Percentiles rank a stretch among this genome's conserved stretches.
Conservation (phyloP, 1,140 invertebrate species). For the Meloidogyne hapla region DNA sequence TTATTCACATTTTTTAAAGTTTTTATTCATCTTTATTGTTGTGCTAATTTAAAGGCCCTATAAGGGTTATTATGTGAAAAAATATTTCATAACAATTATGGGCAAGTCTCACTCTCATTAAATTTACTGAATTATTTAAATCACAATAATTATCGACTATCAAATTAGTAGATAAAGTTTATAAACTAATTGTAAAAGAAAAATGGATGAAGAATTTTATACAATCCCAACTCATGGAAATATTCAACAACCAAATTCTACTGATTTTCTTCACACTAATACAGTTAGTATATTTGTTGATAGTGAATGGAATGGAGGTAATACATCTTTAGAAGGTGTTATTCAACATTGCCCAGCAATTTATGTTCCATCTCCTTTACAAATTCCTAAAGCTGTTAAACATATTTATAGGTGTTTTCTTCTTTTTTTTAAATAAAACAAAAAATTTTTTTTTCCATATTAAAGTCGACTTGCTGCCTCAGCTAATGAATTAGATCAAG, state of each 20-base stretch:
- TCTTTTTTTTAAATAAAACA: background rate
- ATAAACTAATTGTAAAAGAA: too few relatives aligned
- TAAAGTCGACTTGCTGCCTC: conserved; percentile 27
- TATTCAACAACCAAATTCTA: background rate
- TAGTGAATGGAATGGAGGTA: conserved; percentile 17
- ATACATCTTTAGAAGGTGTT: conserved; percentile 11
- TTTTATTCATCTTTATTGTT: too few relatives aligned
- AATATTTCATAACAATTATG: too few relatives aligned
- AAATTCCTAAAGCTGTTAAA: conserved; percentile 32
- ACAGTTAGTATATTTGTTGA: conserved; percentile 32
- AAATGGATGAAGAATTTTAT: background rate
- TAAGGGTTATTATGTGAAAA: too few relatives aligned
- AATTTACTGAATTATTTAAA: too few relatives aligned
- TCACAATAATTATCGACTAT: too few relatives aligned
- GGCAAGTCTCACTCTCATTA: too few relatives aligned
- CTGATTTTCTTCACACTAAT: conserved; percentile 18
- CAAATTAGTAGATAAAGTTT: too few relatives aligned
- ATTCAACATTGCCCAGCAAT: conserved; percentile 32
- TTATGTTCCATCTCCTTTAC: conserved; percentile 13
- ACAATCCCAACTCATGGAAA: background rate
- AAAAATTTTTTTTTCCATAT: background rate
- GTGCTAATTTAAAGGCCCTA: too few relatives aligned
- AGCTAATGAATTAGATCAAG: conserved; percentile 37
- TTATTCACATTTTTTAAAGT: too few relatives aligned
- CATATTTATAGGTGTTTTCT: conserved; percentile 32